Percentiles rank a stretch among this genome's conserved stretches.
These are phyloP conservation scores for Orchestes rusci DNA, from an alignment of 2,888 invertebrate species.

Conservation along the genomic window DNA sequence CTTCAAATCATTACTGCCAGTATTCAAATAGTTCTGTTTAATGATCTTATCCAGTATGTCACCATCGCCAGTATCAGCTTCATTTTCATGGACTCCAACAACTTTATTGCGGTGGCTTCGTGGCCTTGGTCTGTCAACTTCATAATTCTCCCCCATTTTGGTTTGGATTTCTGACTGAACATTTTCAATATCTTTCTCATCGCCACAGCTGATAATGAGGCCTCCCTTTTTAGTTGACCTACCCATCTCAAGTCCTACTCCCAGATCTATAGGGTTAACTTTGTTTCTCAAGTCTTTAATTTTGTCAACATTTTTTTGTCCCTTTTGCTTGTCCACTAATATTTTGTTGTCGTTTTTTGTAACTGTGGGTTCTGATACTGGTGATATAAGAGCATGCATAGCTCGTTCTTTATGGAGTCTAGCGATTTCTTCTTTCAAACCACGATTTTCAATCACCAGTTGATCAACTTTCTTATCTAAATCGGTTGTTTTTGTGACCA, in stretches of 20 bases:
- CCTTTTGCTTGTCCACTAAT: not conserved
- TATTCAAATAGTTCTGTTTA: not conserved
- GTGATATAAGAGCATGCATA: not conserved
- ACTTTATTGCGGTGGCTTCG: not conserved
- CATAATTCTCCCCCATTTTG: not conserved
- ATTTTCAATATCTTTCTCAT: not conserved
- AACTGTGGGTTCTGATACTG: not conserved
- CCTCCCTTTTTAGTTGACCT: not conserved
- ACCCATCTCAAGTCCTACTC: not conserved
- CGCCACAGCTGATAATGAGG: not conserved
- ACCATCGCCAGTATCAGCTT: not conserved
- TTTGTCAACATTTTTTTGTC: not conserved
- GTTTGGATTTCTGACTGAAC: not conserved
- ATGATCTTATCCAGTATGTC: not conserved
- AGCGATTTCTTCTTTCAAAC: no score
- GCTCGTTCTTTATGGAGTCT: no score
- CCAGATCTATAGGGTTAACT: not conserved
- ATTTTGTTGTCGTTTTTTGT: not conserved
- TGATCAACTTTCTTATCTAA: not conserved
- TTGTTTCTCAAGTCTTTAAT: not conserved
- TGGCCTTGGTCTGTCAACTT: not conserved
- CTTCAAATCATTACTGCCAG: not conserved
- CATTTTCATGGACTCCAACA: not conserved
- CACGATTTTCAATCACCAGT: no score
- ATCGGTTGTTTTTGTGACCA: not conserved